These are phyloP conservation scores for Pangasius djambal DNA, from an alignment of 2,797 vertebrate species.

Conservation along the genomic window DNA sequence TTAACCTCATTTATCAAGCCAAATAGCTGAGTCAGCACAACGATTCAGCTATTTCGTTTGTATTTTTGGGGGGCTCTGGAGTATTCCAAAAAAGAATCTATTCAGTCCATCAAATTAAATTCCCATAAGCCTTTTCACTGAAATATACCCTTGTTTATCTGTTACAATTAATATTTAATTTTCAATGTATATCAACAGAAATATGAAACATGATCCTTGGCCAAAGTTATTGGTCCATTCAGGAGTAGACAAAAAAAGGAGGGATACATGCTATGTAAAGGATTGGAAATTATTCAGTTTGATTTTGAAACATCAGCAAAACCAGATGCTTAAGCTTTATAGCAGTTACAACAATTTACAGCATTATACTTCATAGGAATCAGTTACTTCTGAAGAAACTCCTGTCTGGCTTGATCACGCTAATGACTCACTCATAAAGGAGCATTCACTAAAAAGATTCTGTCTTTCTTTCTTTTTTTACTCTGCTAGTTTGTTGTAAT, in stretches of 20 bases:
- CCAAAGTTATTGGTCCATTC: neutral
- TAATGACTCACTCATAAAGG: neutral
- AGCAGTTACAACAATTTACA: neutral
- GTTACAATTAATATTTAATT: neutral
- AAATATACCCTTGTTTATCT: neutral
- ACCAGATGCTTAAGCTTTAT: neutral
- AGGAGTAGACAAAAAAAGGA: neutral
- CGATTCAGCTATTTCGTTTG: neutral
- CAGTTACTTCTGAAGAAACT: neutral
- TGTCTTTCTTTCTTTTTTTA: neutral
- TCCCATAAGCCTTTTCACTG: neutral
- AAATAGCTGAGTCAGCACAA: constrained; percentile 36
- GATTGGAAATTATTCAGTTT: neutral
- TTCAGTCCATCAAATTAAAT: neutral
- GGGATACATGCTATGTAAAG: neutral
- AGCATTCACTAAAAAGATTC: neutral
- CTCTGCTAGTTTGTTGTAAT: neutral
- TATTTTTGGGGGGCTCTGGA: neutral
- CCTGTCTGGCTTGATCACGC: neutral
- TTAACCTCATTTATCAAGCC: constrained; percentile 38
- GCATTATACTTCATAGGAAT: neutral
- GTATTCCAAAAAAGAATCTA: neutral
- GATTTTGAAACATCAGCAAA: neutral
- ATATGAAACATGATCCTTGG: neutral
- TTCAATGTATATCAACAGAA: neutral